Evolutionary conservation across 2,113 vertebrate genomes (phyloP).

Genomic region (Felis chaus): DNA sequence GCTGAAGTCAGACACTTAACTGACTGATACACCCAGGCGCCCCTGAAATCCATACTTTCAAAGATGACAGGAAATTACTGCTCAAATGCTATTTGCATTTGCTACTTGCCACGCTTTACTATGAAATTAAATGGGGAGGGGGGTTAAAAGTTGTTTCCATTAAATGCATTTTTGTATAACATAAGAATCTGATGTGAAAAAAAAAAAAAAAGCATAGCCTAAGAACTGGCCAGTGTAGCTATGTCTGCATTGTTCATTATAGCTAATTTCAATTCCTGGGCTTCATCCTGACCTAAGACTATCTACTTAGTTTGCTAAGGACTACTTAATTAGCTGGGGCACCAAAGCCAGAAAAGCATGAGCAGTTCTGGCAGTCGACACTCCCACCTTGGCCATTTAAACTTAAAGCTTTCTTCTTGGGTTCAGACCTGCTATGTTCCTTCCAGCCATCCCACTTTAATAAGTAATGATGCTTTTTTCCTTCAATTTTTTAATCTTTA

Average conservation of each 20-base stretch:
- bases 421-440: neutral
- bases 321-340: neutral
- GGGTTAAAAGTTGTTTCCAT: neutral
- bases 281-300: neutral
- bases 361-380: fast-evolving
- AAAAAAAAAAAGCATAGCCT: neutral
- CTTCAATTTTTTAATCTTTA: neutral
- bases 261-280: neutral
- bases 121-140: neutral
- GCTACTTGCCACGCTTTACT: neutral
- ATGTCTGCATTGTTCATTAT: neutral
- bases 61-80: neutral
- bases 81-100: neutral
- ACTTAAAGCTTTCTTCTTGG: neutral
- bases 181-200: neutral
- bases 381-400: neutral
- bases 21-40: too few relatives aligned
- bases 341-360: neutral
- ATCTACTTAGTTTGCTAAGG: neutral
- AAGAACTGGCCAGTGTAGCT: neutral
- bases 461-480: neutral
- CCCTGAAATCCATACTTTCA: neutral
- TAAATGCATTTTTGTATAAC: neutral
- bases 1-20: too few relatives aligned
- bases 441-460: neutral